Evolutionary conservation across 2,888 invertebrate species (phyloP), one percentile per base, ranked within the genome.

Genomic region (Perizoma affinitatum): DNA sequence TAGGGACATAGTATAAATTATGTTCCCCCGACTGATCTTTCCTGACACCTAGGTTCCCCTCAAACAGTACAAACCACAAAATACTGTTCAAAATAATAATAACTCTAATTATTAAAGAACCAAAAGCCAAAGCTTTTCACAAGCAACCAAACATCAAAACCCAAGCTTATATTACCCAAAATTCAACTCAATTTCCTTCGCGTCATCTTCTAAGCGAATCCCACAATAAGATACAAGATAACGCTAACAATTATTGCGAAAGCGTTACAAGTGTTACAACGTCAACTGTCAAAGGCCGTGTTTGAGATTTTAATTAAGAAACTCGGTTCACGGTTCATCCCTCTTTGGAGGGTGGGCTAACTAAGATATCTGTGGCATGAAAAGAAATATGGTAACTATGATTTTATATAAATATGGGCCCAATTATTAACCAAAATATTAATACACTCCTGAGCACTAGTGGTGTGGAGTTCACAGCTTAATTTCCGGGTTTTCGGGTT

Each of bases 241-340:
- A 80, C 74, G 73, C 66, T 67, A 74, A 76, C 78, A 80, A 78
- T 84, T 74, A 84, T 83, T 80, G 79, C 80, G 68, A 79, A 80
- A 82, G 78, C 77, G 83, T 83, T 78, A 80, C 80, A 75, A 69
- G 79, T 78, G 83, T 83, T 79, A 79, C 80, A 75, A 10, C 38
- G 38, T 22, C 42, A 44, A 69, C 81, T 87, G 86, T 86, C 87
- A 85, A 74, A 76, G 80, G 76, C 80, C 76, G 80, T 77, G 79
- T 75, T 78, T 72, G 75, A 68, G 75, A 76, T 76, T 85, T 86
- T 86, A 85, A 87, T 86, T 85, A 87, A 82, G 80, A 82, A 79
- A 77, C 73, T 71, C 68, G 67, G 74, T 80, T 81, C 80, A 81
- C 66, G 71, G 74, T 80, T 81, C 81, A 82, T 81, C 80, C 82